These are phyloP conservation scores for Drusus annulatus DNA, from an alignment of 1,140 invertebrate genomes.

Conservation along the genomic window DNA sequence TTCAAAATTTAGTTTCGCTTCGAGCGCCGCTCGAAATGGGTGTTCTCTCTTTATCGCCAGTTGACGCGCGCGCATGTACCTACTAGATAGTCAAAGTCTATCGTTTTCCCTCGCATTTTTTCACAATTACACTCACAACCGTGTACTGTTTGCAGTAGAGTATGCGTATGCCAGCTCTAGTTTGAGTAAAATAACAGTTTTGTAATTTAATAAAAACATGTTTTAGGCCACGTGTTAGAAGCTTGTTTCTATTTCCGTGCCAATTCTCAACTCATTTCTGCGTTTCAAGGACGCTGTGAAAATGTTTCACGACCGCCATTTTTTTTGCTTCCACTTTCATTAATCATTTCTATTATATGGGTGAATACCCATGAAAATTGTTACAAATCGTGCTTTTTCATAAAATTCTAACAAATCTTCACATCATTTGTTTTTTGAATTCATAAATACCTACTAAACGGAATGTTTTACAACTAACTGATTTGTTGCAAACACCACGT, in stretches of 20 bases:
- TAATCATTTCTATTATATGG: background rate
- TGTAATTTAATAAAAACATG: background rate
- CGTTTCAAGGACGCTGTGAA: slow-evolving; percentile 7
- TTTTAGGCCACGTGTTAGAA: background rate
- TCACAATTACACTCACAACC: background rate
- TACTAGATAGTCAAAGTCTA: too few species aligned
- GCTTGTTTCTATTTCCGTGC: background rate
- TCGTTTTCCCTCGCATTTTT: background rate
- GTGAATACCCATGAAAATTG: too few species aligned
- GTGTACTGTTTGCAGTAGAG: background rate
- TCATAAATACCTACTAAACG: too few species aligned
- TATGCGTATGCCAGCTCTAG: background rate
- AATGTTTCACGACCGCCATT: background rate
- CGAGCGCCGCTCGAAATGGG: background rate
- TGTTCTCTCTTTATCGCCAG: too few species aligned
- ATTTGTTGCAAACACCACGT: background rate
- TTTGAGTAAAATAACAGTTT: background rate
- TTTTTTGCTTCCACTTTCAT: background rate
- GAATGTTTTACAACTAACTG: too few species aligned
- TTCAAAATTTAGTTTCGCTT: background rate
- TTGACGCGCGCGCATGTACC: background rate
- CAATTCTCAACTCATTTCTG: background rate
- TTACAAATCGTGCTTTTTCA: too few species aligned
- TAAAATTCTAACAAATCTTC: too few species aligned
- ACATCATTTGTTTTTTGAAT: too few species aligned